A percentile compares a stretch with the other conserved stretches of the same genome.
These are phyloP conservation scores for Chaetops frenatus DNA, from an alignment of 2,113 vertebrate species.

Conservation along the genomic window DNA sequence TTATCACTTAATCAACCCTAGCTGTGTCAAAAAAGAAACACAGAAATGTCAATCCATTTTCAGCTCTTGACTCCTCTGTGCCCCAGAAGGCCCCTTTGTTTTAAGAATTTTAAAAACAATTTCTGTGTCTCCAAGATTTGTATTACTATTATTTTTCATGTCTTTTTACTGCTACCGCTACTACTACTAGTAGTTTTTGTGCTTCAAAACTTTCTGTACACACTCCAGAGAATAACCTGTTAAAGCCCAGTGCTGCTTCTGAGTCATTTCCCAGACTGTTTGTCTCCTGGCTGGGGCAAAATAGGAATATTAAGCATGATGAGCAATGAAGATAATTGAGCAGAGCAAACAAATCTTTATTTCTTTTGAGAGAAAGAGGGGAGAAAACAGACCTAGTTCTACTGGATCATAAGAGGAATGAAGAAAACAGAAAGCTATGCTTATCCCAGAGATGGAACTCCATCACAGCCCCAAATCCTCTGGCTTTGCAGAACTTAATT, in stretches of 20 bases:
- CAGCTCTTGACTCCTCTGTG: not conserved
- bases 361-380: not conserved
- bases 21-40: not conserved
- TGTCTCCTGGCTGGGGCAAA: not conserved
- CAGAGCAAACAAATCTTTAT: not conserved
- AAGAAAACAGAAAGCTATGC: not conserved
- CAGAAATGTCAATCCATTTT: conserved; percentile 37
- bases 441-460: not conserved
- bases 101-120: not conserved
- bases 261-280: not conserved
- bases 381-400: not conserved
- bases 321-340: not conserved
- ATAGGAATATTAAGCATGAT: not conserved
- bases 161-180: not conserved
- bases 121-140: not conserved
- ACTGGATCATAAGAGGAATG: not conserved
- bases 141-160: not conserved
- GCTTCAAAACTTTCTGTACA: not conserved
- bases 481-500: not conserved
- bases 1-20: conserved; percentile 37
- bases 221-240: not conserved
- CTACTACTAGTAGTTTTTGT: not conserved
- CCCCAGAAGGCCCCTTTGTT: not conserved
- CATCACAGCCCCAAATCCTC: not conserved
- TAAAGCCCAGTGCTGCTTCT: not conserved